phyloP scores from a whole-genome alignment of 2,113 vertebrate genomes.

The Marmota monax region DNA sequence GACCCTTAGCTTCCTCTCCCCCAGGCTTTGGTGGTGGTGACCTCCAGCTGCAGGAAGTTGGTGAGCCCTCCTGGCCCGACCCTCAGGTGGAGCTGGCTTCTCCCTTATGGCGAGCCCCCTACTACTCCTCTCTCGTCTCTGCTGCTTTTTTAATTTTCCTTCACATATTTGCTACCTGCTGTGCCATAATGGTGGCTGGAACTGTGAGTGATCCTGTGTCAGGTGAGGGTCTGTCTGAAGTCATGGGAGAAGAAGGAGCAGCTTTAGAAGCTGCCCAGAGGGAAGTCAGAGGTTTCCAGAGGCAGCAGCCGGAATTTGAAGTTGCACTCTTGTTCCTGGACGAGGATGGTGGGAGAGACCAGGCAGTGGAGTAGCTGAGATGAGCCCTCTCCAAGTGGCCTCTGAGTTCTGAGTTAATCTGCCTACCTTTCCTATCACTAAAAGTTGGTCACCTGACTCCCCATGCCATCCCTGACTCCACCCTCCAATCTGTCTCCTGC shows the following conservation, averaged over 20 bases:
- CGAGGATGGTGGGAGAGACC: neutral
- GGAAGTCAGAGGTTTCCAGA: neutral
- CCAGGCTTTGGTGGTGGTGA: constrained; percentile 60
- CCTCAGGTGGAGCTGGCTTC: neutral
- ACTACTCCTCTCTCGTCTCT: neutral
- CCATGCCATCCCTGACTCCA: neutral
- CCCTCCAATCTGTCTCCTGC: neutral
- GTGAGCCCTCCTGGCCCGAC: constrained; percentile 8
- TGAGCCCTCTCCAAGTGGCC: neutral
- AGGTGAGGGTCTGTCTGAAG: neutral
- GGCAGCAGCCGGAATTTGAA: neutral
- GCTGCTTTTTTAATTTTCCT: neutral
- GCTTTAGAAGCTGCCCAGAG: neutral
- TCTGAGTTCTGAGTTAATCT: neutral
- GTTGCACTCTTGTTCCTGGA: too few species aligned
- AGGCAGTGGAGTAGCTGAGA: neutral
- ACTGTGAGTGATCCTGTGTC: neutral
- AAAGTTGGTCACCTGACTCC: neutral
- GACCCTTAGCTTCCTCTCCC: neutral
- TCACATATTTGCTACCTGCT: rapidly evolving
- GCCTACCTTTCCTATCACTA: neutral
- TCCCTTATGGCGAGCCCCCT: neutral
- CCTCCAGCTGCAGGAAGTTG: constrained; percentile 72
- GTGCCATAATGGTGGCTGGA: neutral
- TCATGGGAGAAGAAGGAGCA: neutral